Conservation (phyloP, 2,113 vertebrate species). For the Pogona vitticeps region DNA sequence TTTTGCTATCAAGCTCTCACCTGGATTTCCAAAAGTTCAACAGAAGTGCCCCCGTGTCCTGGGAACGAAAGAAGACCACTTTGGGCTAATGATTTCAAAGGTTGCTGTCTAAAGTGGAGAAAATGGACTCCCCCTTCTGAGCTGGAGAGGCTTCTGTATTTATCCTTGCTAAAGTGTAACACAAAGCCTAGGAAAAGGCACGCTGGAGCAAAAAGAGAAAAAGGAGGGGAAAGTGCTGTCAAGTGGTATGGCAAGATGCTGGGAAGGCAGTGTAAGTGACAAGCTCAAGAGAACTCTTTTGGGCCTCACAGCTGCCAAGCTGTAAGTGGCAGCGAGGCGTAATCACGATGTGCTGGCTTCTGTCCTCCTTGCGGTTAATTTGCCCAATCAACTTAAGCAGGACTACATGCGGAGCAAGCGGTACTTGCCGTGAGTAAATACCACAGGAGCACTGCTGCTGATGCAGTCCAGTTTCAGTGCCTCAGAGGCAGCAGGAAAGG, state of each 20-base stretch:
- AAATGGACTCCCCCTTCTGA: conserved; percentile 24
- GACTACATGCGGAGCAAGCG: background rate
- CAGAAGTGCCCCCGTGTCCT: background rate
- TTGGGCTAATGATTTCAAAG: conserved; percentile 28
- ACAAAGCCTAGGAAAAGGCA: background rate
- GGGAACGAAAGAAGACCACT: background rate
- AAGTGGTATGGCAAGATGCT: background rate
- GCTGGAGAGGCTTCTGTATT: background rate
- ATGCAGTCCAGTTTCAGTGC: background rate
- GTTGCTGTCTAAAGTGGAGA: conserved; percentile 12
- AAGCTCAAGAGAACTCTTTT: conserved; percentile 2
- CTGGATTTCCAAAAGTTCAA: conserved; percentile 17
- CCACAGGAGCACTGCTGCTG: background rate
- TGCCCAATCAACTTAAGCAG: conserved; percentile 19
- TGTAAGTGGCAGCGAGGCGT: background rate
- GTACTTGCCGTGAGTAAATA: conserved; percentile 19
- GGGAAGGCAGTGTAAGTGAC: conserved; percentile 15
- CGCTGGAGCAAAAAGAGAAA: background rate
- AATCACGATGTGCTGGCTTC: conserved; percentile 6
- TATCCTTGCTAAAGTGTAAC: conserved; percentile 10
- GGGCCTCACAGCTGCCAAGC: background rate
- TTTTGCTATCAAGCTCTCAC: conserved; percentile 4
- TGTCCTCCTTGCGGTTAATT: background rate
- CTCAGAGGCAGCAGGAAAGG: background rate
- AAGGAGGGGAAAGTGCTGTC: background rate